Conservation (phyloP, 1,140 invertebrate species). For the Macrobrachium rosenbergii region DNA sequence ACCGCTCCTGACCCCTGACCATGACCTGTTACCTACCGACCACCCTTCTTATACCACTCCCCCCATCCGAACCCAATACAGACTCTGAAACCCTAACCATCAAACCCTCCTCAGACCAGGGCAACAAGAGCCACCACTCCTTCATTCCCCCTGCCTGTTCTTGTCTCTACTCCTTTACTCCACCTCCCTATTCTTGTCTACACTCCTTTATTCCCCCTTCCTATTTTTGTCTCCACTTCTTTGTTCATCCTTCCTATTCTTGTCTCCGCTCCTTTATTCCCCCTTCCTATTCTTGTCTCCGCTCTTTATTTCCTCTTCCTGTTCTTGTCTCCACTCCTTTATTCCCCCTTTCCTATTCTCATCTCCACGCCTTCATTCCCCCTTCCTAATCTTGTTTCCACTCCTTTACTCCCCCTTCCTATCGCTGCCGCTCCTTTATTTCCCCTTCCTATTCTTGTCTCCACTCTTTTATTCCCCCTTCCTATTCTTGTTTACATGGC, state of each 20-base stretch:
- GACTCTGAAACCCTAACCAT: too few species aligned
- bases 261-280: neutral
- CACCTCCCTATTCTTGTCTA: too few species aligned
- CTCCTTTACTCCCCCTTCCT: neutral
- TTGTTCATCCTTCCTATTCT: too few species aligned
- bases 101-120: too few species aligned
- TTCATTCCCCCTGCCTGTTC: too few species aligned
- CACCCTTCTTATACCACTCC: neutral
- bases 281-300: neutral
- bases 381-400: neutral
- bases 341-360: neutral
- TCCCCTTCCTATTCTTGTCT: too few species aligned
- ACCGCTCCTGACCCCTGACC: neutral
- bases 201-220: too few species aligned
- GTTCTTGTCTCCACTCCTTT: neutral
- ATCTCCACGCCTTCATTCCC: too few species aligned
- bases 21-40: neutral
- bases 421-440: neutral
- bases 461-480: neutral
- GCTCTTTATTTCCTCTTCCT: neutral
- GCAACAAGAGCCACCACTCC: neutral
- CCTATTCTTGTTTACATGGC: neutral
- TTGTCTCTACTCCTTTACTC: too few species aligned
- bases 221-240: too few species aligned
- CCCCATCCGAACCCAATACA: too few species aligned